Base-by-base conservation (phyloP, 2,113 vertebrate species). In the Lipophrys pholis region DNA sequence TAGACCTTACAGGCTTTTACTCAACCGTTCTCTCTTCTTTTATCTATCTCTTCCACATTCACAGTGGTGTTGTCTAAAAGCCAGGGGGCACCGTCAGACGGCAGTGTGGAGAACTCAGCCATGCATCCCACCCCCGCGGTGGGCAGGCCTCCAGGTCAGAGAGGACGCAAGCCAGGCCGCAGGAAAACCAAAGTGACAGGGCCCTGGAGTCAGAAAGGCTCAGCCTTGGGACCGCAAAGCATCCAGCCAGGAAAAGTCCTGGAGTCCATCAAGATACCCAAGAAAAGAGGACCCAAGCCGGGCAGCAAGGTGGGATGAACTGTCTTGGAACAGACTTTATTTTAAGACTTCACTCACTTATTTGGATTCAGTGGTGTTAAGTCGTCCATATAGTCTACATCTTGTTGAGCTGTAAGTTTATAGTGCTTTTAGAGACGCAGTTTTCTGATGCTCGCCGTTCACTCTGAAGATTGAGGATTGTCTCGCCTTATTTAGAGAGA, bases 281-380 rank as follows among this genome's bases (percentile, higher is more conserved):
- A 97, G 92, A 99, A 99, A 91, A 94, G 98, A 83, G 98, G 98
- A 52, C 98, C 98, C 72, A 99, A 99, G 90, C 97, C 98, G 61
- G 98, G 97, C 89, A 98, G 94, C 88, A 99, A 96, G 98, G 97
- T 99, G 93, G 62, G 75, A 36, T 17, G 11, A 49, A 15, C 14
- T 0, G 11, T 3, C 52, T 49, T 2, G 11, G 5, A 21, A 8
- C 11, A 45, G 14, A 12, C 10, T 3, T 14, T 6, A 6, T 6
- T 5, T 46, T 46, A 14, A n/a, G n/a, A n/a, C 6, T 15, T 40
- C 2, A 51, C 35, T 40, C 11, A 43, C 14, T 50, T 5, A 46
- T 45, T 55, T 39, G n/a, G 2, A 41, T 52, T 2, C 15, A n/a
- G 11, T 11, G 2, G 6, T 30, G 5, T n/a, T 5, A 2, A 11